These are phyloP conservation scores for Perccottus glenii DNA, from an alignment of 2,113 vertebrate genomes.

Conservation along the genomic window DNA sequence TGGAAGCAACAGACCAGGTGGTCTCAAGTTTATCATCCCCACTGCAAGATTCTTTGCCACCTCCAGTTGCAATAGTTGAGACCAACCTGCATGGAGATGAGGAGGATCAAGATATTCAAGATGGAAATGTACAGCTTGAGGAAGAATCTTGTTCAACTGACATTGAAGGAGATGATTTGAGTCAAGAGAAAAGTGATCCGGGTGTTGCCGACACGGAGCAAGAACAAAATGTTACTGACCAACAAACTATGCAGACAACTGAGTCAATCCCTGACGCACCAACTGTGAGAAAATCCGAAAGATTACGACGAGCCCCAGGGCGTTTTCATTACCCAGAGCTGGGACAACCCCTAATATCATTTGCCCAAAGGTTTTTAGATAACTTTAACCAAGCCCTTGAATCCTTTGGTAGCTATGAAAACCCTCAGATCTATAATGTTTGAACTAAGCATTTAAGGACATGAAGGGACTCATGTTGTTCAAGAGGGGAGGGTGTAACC, in stretches of 20 bases:
- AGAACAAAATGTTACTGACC: too few species aligned
- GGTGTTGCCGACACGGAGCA: too few species aligned
- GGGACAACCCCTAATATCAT: neutral
- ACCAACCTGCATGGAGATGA: neutral
- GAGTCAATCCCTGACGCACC: too few species aligned
- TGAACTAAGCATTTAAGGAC: neutral
- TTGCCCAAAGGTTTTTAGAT: neutral
- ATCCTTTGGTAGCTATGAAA: neutral
- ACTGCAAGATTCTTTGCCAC: neutral
- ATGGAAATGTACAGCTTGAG: neutral
- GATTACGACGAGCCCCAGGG: too few species aligned
- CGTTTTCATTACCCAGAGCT: neutral
- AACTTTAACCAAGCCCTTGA: conserved; percentile 1
- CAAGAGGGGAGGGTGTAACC: too few species aligned
- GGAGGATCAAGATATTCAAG: neutral
- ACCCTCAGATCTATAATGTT: neutral
- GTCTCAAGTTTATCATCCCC: too few species aligned
- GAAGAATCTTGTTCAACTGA: neutral
- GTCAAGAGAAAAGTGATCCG: too few species aligned
- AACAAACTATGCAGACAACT: too few species aligned
- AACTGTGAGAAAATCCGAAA: too few species aligned
- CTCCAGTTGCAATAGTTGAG: neutral
- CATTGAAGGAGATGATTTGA: neutral
- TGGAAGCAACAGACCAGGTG: too few species aligned
- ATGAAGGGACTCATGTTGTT: too few species aligned